Conservation (phyloP, 2,113 vertebrate genomes). For the Zosterops borbonicus region DNA sequence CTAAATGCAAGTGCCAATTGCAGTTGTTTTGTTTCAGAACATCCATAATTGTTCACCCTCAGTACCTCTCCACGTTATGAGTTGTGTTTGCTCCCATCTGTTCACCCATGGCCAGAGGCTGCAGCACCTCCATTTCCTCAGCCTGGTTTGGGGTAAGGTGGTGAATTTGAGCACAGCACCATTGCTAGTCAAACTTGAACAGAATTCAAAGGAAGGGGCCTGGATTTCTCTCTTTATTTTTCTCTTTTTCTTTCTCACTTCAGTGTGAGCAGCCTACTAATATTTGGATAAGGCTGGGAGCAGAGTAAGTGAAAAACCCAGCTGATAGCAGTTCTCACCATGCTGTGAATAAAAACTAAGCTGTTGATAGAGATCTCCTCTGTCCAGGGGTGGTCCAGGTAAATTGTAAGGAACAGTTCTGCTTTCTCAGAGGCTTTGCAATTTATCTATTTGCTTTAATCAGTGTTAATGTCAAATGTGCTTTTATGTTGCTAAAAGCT, state of each 20-base stretch:
- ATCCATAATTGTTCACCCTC: background rate
- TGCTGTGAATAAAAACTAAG: conserved; percentile 22
- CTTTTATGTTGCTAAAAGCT: conserved; percentile 39
- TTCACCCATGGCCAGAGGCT: background rate
- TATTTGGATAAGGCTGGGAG: background rate
- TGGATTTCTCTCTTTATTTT: background rate
- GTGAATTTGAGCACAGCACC: accelerated
- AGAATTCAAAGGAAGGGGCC: background rate
- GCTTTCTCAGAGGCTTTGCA: background rate
- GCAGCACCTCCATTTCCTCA: background rate
- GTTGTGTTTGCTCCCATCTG: background rate
- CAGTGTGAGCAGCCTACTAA: background rate
- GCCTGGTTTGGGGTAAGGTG: background rate
- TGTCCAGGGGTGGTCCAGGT: conserved; percentile 7
- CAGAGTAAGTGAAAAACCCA: background rate
- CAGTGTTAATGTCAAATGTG: conserved; percentile 8
- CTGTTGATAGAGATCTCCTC: conserved; percentile 44
- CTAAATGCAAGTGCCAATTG: background rate
- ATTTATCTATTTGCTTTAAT: conserved; percentile 32
- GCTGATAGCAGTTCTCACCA: background rate
- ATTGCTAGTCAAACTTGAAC: background rate
- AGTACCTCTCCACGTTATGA: background rate
- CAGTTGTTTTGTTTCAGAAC: background rate
- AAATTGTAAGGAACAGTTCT: background rate
- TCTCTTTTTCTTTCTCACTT: background rate